Conservation (phyloP, 2,797 vertebrate species). For the Aplochiton taeniatus region DNA sequence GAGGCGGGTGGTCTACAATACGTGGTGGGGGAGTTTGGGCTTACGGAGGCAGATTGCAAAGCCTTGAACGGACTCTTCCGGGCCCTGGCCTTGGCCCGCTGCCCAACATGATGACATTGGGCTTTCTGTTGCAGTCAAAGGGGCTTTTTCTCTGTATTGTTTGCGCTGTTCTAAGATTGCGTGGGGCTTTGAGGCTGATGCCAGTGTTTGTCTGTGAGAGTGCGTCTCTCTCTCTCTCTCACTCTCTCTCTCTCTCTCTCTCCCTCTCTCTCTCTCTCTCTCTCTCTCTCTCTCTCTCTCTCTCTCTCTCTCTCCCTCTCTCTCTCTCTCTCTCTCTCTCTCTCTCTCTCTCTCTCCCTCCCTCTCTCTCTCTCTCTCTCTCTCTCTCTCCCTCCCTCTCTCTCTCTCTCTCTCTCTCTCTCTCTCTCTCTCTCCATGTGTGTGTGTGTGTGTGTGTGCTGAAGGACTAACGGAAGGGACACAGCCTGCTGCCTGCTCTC, state of each 20-base stretch:
- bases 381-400: too few relatives aligned
- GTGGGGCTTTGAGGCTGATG: conserved; percentile 2
- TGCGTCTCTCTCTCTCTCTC: too few relatives aligned
- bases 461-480: neutral
- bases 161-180: conserved; percentile 33
- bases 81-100: conserved; percentile 32
- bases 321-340: too few relatives aligned
- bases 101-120: conserved; percentile 51
- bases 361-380: too few relatives aligned
- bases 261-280: too few relatives aligned
- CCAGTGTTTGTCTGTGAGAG: conserved; percentile 3
- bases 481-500: neutral
- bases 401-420: too few relatives aligned
- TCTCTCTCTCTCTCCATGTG: conserved; percentile 7
- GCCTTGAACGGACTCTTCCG: conserved; percentile 40
- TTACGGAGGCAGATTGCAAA: conserved; percentile 33
- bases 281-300: too few relatives aligned
- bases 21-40: conserved; percentile 23
- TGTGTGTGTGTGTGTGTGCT: conserved; percentile 9
- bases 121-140: conserved; percentile 35
- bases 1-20: conserved; percentile 17
- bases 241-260: too few relatives aligned
- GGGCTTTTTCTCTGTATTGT: conserved; percentile 36
- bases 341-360: too few relatives aligned
- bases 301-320: too few relatives aligned